Base-by-base conservation (phyloP, 2,888 invertebrate species). In the Brenthis hecate region DNA sequence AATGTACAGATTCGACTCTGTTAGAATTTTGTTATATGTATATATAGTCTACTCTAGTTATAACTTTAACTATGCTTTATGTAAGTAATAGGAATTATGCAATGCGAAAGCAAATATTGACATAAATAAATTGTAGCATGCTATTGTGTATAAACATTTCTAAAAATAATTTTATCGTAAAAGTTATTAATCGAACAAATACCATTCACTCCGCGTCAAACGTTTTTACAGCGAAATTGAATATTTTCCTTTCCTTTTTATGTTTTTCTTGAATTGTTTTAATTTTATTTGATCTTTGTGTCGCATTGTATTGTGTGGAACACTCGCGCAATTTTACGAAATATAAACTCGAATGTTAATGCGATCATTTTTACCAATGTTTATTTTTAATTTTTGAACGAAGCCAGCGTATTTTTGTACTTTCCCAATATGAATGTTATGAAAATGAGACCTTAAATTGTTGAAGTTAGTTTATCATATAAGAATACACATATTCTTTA, bases 201-300 rank as follows among this genome's bases (percentile, higher is more conserved):
- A 28, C 48, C 16, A 60, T 48, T 23, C 28, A 28, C n/a, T 50
- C 13, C 28, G 28, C 28, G 53, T n/a, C 60, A 50, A 28, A 60
- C 23, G 16, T 23, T 62, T 62, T 53, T 51, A 51, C 14, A 51
- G 32, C 6, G 4, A 62, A 53, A 51, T 53, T 14, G 51, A 62
- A 62, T 53, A 53, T 62, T 62, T 51, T 43, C 6, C 62, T 50
- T 56, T 56, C 19, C 32, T 54, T 43, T 56, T 19, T 48, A 56
- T 56, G 36, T 5, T 50, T 56, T 32, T 48, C 47, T 60, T 62
- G 0, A 48, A 66, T 32, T 54, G 58, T 58, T 60, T 60, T 55
- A 66, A 66, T 60, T 54, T 53, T 51, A 65, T 51, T 65, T 57
- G 57, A 66, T 60, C 54, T 66, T 47, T 50, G 47, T 54, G 47